A percentile compares a stretch with the other conserved stretches of the same genome.
These are phyloP conservation scores for Salpingus planirostris DNA, from an alignment of 2,888 invertebrate species.

Conservation along the genomic window DNA sequence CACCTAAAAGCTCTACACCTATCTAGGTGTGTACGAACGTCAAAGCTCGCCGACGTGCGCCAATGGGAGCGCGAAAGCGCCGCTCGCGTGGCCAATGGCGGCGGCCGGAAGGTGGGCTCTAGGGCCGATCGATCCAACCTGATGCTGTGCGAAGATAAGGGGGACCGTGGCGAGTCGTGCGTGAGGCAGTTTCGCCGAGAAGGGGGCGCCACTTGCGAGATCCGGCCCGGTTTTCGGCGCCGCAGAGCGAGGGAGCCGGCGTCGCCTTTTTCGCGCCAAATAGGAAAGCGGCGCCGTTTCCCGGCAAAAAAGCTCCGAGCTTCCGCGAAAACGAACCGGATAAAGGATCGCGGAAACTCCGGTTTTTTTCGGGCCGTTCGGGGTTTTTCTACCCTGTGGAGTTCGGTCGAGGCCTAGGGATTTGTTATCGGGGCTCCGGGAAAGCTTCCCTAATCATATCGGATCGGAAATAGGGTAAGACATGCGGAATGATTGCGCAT, in stretches of 20 bases:
- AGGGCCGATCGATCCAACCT: slow-evolving; percentile 30
- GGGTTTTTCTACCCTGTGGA: too few species aligned
- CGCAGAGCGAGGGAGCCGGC: slow-evolving; percentile 24
- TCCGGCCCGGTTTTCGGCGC: slow-evolving; percentile 18
- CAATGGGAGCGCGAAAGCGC: slow-evolving; percentile 16
- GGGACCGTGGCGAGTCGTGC: slow-evolving; percentile 40
- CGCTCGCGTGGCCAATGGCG: too few species aligned
- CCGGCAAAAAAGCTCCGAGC: too few species aligned
- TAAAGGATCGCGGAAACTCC: slow-evolving; percentile 11
- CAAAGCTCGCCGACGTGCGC: slow-evolving; percentile 20
- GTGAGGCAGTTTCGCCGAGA: slow-evolving; percentile 35
- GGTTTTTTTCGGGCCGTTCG: slow-evolving; percentile 10
- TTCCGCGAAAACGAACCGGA: too few species aligned
- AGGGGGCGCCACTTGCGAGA: slow-evolving; percentile 38
- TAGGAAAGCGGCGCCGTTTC: slow-evolving; percentile 17
- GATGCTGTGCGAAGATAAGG: slow-evolving; percentile 24
- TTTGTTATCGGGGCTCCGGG: slow-evolving; percentile 26
- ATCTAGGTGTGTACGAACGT: slow-evolving; percentile 39
- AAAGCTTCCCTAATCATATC: slow-evolving; percentile 39
- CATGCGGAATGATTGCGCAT: slow-evolving; percentile 40
- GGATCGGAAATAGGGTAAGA: slow-evolving; percentile 40
- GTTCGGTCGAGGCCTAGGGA: too few species aligned
- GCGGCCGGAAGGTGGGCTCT: slow-evolving; percentile 22
- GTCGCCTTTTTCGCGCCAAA: too few species aligned
- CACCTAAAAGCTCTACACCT: slow-evolving; percentile 30